Conservation (phyloP, 2,888 invertebrate species). For the Drosophila suboccidentalis region DNA sequence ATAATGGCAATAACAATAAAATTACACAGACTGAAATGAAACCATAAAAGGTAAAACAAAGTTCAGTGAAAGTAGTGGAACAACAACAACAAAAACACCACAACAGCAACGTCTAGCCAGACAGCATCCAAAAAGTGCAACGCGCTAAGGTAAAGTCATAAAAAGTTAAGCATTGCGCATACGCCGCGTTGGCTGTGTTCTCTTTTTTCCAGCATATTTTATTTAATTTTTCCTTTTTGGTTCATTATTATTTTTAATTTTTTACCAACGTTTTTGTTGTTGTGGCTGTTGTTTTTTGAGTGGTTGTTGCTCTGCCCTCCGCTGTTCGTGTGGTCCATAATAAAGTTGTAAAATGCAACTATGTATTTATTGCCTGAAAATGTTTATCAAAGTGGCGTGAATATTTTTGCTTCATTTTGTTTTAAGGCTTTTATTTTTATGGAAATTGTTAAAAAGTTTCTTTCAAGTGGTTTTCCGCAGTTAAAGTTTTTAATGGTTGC, state of each 20-base stretch:
- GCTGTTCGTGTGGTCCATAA: conserved; percentile 49
- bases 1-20: conserved; percentile 68
- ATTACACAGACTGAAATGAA: conserved; percentile 32
- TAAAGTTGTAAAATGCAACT: conserved; percentile 72
- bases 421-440: conserved; percentile 27
- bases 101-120: not conserved
- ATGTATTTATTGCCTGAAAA: conserved; percentile 63
- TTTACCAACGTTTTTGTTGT: not conserved
- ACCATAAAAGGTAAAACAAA: conserved; percentile 30
- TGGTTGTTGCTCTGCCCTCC: not conserved
- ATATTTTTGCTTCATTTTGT: conserved; percentile 43
- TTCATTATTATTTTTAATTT: conserved; percentile 27
- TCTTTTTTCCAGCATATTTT: conserved; percentile 13
- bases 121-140: conserved; percentile 34
- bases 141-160: conserved; percentile 55
- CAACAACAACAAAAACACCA: conserved; percentile 15
- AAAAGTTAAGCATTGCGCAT: conserved; percentile 67
- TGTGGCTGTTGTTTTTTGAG: not conserved
- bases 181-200: conserved; percentile 43
- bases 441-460: conserved; percentile 37
- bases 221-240: conserved; percentile 16
- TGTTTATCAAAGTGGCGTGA: conserved; percentile 60
- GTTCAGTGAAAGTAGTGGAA: conserved; percentile 55
- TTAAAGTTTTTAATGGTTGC: conserved; percentile 8
- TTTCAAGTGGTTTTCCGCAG: conserved; percentile 19